phyloP scores from a whole-genome alignment of 2,797 vertebrate species.

The Remorina albescens region DNA sequence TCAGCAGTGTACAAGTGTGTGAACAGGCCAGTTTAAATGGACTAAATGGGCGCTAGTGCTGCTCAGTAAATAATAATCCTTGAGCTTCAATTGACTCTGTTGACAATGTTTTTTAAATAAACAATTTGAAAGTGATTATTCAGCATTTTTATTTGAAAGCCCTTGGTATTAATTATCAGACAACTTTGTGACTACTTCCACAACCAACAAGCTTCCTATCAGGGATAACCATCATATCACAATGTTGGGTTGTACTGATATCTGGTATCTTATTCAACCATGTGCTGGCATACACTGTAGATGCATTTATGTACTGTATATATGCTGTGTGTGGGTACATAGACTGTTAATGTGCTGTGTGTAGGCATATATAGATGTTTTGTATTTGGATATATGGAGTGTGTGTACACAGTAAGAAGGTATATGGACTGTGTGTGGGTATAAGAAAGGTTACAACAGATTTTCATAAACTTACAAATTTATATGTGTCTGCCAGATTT shows the following conservation, averaged over 20 bases:
- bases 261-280: neutral
- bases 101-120: constrained; percentile 56
- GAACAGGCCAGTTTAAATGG: constrained; percentile 58
- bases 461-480: too few relatives aligned
- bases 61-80: constrained; percentile 50
- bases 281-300: neutral
- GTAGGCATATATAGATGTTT: neutral
- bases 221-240: neutral
- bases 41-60: constrained; percentile 51
- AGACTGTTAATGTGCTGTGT: too few relatives aligned
- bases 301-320: neutral
- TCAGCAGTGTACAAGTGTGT: constrained; percentile 60
- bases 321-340: too few relatives aligned
- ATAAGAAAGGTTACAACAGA: too few relatives aligned
- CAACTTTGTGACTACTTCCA: constrained; percentile 28
- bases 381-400: too few relatives aligned
- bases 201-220: constrained; percentile 7
- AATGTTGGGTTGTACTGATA: constrained; percentile 7
- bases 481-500: too few relatives aligned
- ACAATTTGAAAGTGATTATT: constrained; percentile 75
- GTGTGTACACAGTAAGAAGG: too few relatives aligned
- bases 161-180: constrained; percentile 54
- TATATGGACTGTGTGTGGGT: too few relatives aligned
- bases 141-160: constrained; percentile 60
- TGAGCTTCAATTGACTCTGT: constrained; percentile 53